phyloP scores from a whole-genome alignment of 2,888 invertebrate species.

The Crematogaster levior region DNA sequence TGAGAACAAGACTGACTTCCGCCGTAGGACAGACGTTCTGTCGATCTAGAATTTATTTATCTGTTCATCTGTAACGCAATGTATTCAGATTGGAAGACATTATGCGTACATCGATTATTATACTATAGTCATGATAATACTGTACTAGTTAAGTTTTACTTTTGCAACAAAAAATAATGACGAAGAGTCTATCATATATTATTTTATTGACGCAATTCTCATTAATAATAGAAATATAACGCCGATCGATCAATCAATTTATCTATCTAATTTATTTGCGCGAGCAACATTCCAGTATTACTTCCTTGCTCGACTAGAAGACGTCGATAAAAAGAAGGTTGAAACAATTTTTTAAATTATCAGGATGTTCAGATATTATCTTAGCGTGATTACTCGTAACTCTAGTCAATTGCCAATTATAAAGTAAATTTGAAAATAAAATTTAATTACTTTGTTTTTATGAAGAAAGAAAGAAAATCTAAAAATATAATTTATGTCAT shows the following conservation, averaged over 20 bases:
- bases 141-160: not conserved
- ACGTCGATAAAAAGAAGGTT: not conserved
- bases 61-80: not conserved
- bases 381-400: not conserved
- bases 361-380: not conserved
- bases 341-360: not conserved
- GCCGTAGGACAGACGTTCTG: constrained; percentile 1
- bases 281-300: not conserved
- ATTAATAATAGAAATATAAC: not conserved
- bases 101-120: constrained; percentile 7
- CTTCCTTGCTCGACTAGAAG: not conserved
- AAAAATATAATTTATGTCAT: not conserved
- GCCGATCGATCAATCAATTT: not conserved
- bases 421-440: not conserved
- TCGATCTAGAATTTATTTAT: not conserved
- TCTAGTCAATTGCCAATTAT: not conserved
- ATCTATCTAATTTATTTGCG: constrained; percentile 6
- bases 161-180: not conserved
- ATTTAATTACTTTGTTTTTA: not conserved
- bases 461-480: not conserved
- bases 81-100: not conserved
- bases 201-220: not conserved
- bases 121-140: not conserved
- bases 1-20: not conserved
- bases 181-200: not conserved